Conservation (phyloP, 2,797 vertebrate genomes). For the Gallirallus australis region DNA sequence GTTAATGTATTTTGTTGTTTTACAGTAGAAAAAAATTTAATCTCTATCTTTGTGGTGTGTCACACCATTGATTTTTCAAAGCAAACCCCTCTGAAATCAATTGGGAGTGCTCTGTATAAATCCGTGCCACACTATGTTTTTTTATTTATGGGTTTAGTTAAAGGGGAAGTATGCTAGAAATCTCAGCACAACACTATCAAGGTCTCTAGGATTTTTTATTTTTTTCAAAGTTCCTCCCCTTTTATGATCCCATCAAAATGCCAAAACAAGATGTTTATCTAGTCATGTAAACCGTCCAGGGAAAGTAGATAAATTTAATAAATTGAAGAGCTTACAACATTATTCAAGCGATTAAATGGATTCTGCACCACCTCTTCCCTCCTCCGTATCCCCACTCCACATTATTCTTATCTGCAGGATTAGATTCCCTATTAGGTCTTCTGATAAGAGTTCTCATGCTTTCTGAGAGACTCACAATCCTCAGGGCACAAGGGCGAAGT, state of each 20-base stretch:
- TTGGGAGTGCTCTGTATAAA: background rate
- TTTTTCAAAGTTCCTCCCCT: background rate
- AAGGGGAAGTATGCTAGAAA: background rate
- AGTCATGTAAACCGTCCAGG: background rate
- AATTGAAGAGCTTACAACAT: slow-evolving; percentile 25
- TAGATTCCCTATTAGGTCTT: slow-evolving; percentile 36
- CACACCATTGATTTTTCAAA: slow-evolving; percentile 33
- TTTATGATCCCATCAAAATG: slow-evolving; percentile 37
- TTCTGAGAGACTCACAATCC: slow-evolving; percentile 1
- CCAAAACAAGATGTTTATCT: slow-evolving; percentile 34
- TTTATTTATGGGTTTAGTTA: background rate
- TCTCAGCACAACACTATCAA: background rate
- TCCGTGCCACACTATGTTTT: background rate
- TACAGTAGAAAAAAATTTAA: background rate
- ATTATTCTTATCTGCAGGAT: slow-evolving; percentile 51
- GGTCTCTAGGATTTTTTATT: background rate
- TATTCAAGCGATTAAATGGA: background rate
- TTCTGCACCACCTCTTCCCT: slow-evolving; percentile 20
- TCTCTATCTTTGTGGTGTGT: background rate
- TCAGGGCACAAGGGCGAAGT: background rate
- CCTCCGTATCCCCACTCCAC: background rate
- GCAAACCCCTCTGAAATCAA: background rate
- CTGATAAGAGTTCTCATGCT: background rate
- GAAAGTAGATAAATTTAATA: slow-evolving; percentile 52
- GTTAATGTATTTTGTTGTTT: slow-evolving; percentile 8